Conservation (phyloP, 2,888 invertebrate species). For the Ormyrus thymus region DNA sequence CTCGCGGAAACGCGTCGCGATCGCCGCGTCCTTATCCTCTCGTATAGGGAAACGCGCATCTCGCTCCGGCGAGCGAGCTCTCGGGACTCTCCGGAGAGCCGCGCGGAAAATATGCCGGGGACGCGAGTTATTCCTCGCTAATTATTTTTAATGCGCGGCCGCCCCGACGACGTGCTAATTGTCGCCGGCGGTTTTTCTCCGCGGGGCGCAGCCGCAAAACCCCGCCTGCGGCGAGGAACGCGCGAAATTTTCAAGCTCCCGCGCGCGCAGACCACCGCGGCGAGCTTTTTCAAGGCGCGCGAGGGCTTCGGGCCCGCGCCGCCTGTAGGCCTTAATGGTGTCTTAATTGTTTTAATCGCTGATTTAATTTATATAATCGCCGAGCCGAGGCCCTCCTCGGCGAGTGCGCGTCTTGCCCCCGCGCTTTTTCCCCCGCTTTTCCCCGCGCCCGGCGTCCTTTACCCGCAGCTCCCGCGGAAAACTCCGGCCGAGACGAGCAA, state of each 20-base stretch:
- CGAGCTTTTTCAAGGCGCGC: slow-evolving; percentile 24
- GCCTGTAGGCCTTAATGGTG: slow-evolving; percentile 34
- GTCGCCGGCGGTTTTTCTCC: slow-evolving; percentile 35
- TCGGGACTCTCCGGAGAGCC: slow-evolving; percentile 20
- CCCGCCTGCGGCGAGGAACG: slow-evolving; percentile 28
- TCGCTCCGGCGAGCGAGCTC: background rate
- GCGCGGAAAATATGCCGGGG: slow-evolving; percentile 30
- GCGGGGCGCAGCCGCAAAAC: slow-evolving; percentile 6
- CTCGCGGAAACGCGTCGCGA: background rate
- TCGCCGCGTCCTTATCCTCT: background rate
- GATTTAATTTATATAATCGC: slow-evolving; percentile 47
- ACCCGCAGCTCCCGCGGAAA: background rate
- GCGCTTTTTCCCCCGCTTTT: no score
- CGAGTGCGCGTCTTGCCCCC: no score
- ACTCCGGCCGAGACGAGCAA: no score
- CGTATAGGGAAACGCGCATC: background rate
- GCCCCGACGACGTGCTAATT: slow-evolving; percentile 53
- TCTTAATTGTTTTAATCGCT: slow-evolving; percentile 33
- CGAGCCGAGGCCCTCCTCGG: no score
- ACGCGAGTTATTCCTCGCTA: slow-evolving; percentile 49
- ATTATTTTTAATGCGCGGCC: slow-evolving; percentile 55
- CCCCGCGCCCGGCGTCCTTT: background rate
- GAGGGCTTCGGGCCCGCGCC: background rate
- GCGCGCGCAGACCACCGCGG: slow-evolving; percentile 4
- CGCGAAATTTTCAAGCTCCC: slow-evolving; percentile 40